These are phyloP conservation scores for Sarotherodon lohbergeri DNA, from an alignment of 2,113 vertebrate species.

Conservation along the genomic window DNA sequence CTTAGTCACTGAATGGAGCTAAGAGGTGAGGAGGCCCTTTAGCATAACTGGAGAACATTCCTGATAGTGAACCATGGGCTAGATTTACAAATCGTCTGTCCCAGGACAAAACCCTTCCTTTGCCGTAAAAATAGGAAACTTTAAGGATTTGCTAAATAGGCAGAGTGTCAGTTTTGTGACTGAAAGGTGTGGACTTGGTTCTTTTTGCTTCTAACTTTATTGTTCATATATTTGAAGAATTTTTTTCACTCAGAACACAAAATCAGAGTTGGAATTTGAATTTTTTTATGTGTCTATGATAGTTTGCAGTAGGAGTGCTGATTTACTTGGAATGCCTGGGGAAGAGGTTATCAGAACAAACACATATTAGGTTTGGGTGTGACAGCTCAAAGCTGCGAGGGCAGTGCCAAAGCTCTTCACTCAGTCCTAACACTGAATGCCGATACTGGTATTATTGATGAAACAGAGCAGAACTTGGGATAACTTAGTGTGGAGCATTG, in stretches of 20 bases:
- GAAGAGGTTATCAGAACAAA: background rate
- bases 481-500: background rate
- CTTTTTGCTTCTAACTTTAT: background rate
- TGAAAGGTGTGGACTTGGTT: background rate
- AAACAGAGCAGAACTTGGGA: background rate
- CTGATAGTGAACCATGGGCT: background rate
- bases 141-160: background rate
- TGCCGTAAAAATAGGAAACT: background rate
- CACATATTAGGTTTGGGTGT: accelerated
- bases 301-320: background rate
- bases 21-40: background rate
- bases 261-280: background rate
- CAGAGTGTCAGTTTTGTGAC: background rate
- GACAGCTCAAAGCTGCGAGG: background rate
- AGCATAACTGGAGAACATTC: background rate
- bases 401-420: background rate
- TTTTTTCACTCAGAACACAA: background rate
- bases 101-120: background rate
- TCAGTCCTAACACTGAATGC: accelerated
- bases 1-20: background rate
- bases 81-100: background rate
- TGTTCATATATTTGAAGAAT: accelerated
- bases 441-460: accelerated
- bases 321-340: background rate
- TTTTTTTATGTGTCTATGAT: background rate